These are phyloP conservation scores for Corythoichthys haematopterus DNA, from an alignment of 2,113 vertebrate species.

Conservation along the genomic window DNA sequence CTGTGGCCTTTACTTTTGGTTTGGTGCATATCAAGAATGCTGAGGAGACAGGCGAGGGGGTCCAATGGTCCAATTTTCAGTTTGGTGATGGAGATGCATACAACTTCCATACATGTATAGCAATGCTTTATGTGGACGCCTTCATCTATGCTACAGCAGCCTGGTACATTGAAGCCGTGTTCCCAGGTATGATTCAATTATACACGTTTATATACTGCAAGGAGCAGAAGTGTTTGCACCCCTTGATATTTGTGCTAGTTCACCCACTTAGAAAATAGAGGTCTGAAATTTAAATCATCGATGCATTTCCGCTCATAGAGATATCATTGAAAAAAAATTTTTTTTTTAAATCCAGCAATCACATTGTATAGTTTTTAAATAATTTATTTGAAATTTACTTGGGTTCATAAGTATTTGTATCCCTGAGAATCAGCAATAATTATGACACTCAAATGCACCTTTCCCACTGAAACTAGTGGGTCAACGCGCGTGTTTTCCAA, in stretches of 20 bases:
- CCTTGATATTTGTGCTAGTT: too few relatives aligned
- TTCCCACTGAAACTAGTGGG: too few relatives aligned
- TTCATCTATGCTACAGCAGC: conserved; percentile 75
- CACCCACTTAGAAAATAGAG: neutral
- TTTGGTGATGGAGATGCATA: conserved; percentile 77
- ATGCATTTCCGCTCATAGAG: too few relatives aligned
- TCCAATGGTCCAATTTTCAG: conserved; percentile 82
- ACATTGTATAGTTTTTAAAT: too few relatives aligned
- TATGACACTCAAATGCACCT: too few relatives aligned
- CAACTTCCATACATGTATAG: conserved; percentile 73
- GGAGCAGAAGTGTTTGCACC: too few relatives aligned
- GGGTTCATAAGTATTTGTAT: too few relatives aligned
- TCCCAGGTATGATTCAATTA: conserved; percentile 74
- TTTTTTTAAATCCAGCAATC: too few relatives aligned
- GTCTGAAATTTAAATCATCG: neutral
- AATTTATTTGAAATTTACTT: too few relatives aligned
- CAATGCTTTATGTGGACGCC: conserved; percentile 80
- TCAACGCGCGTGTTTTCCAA: too few relatives aligned
- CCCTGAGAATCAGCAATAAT: too few relatives aligned
- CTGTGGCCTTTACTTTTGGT: conserved; percentile 88
- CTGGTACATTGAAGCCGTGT: conserved; percentile 87
- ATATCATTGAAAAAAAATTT: too few relatives aligned
- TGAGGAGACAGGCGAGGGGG: conserved; percentile 85
- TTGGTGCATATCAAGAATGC: conserved; percentile 87
- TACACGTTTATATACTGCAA: neutral